Base-by-base conservation (phyloP, 2,797 vertebrate species). In the Sebastes ruberrimus region DNA sequence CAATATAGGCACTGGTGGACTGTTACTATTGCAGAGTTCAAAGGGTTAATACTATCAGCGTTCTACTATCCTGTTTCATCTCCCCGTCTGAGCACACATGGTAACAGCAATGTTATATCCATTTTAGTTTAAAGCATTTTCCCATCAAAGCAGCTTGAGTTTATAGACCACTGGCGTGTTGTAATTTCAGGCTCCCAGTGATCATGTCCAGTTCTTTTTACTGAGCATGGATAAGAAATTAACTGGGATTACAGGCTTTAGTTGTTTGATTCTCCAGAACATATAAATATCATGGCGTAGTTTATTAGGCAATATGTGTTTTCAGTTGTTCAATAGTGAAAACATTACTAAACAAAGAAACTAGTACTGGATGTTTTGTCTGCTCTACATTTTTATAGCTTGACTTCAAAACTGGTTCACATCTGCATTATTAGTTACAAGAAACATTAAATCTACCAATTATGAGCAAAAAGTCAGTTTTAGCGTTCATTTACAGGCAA, bases 161-260 rank as follows among this genome's bases (percentile, higher is more conserved):
- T 87, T 85, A 76, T 60, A 77, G 71, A 78, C 53, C 82, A 57
- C 76, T 73, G 55, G 80, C 61, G 64, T 76, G 65, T 78, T 55
- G 69, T 70, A 53, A 28, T 69, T 78, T 46, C 46, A 53, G 70
- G n/a, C 71, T 73, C 52, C 5, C 16, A 6, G 52, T 25, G 35
- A 57, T 76, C 71, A 42, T 38, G 73, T 69, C 33, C 72, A 66
- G 13, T 80, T 32, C 22, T 20, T 82, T 70, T 77, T 55, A 78
- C 62, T 64, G 38, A 53, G 55, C 60, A 38, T 59, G 59, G 52
- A 59, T 71, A 71, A 75, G 65, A 65, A 77, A 65, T 74, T 22
- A 32, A 71, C 57, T n/a, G 22, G 22, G 64, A 80, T 80, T 70
- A 75, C n/a, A 49, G 52, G 69, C 71, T 77, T 59, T 32, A 14